A percentile compares a stretch with the other conserved stretches of the same genome.
phyloP scores from a whole-genome alignment of 2,888 invertebrate genomes.

The Drosophila austrosaltans region DNA sequence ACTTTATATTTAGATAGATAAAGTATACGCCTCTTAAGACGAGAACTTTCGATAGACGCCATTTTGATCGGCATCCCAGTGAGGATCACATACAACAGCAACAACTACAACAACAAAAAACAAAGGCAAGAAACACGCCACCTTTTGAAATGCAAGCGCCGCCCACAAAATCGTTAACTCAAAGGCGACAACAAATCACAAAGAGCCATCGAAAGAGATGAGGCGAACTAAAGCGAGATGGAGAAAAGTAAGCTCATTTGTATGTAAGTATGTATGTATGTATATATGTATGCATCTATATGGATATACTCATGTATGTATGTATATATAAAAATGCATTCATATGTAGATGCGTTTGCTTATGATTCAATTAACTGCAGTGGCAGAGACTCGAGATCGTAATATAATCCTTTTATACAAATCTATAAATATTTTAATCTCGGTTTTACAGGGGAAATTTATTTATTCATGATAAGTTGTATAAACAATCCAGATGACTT shows the following conservation, averaged over 20 bases:
- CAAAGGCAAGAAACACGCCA: constrained; percentile 36
- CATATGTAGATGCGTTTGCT: background rate
- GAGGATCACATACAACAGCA: constrained; percentile 29
- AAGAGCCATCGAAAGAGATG: constrained; percentile 33
- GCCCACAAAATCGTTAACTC: constrained; percentile 66
- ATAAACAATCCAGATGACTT: no score
- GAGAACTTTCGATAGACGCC: constrained; percentile 21
- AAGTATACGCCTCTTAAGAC: constrained; percentile 46
- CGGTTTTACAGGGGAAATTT: no score
- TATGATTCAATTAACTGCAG: background rate
- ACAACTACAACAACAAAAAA: constrained; percentile 38
- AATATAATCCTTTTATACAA: no score
- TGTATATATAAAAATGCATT: background rate
- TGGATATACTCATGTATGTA: no score
- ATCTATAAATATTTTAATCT: no score
- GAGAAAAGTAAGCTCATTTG: constrained; percentile 20
- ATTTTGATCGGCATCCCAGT: constrained; percentile 35
- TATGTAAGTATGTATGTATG: constrained; percentile 20
- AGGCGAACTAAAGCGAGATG: constrained; percentile 34
- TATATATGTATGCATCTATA: constrained; percentile 1
- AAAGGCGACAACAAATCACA: constrained; percentile 57
- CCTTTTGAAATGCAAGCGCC: constrained; percentile 51
- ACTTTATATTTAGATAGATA: constrained; percentile 43
- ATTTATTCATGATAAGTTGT: no score
- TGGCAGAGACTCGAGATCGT: background rate